Percentiles rank a stretch among this genome's conserved stretches.
Conservation (phyloP, 2,888 invertebrate species). For the Ectemnius continuus region DNA sequence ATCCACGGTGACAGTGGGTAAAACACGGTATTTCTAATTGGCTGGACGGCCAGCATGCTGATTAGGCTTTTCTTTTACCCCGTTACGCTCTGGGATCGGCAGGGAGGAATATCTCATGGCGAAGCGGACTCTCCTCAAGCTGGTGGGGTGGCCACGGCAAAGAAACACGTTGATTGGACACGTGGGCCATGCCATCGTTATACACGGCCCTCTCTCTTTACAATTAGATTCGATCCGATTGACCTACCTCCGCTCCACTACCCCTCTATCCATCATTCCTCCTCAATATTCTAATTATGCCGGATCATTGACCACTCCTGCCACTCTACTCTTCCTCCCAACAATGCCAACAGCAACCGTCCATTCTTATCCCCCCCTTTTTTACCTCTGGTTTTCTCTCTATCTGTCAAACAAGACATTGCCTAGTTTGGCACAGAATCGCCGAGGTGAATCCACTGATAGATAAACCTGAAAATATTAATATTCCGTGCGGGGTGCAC, state of each 20-base stretch:
- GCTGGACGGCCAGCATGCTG: slow-evolving; percentile 76
- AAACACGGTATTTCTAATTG: slow-evolving; percentile 78
- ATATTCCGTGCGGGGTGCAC: background rate
- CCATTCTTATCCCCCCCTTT: background rate
- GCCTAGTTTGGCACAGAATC: background rate
- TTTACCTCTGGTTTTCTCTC: background rate
- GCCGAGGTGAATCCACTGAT: background rate
- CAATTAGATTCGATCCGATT: too few relatives aligned
- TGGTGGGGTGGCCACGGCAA: slow-evolving; percentile 68
- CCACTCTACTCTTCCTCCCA: background rate
- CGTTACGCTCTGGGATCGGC: slow-evolving; percentile 45
- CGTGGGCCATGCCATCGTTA: slow-evolving; percentile 69
- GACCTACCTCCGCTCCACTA: slow-evolving; percentile 21
- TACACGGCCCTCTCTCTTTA: slow-evolving; percentile 51
- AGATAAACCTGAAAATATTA: slow-evolving; percentile 15
- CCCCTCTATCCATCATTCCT: slow-evolving; percentile 30
- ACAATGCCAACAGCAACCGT: background rate
- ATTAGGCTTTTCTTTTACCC: slow-evolving; percentile 75
- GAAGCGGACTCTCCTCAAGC: slow-evolving; percentile 34
- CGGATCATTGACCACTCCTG: background rate
- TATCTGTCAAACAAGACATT: background rate
- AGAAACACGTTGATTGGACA: slow-evolving; percentile 75
- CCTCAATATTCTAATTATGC: slow-evolving; percentile 54
- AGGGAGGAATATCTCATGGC: slow-evolving; percentile 26
- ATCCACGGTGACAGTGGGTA: slow-evolving; percentile 76